Percentiles rank a stretch among this genome's conserved stretches.
phyloP scores from a whole-genome alignment of 2,888 invertebrate species.

The Eupithecia inturbata region DNA sequence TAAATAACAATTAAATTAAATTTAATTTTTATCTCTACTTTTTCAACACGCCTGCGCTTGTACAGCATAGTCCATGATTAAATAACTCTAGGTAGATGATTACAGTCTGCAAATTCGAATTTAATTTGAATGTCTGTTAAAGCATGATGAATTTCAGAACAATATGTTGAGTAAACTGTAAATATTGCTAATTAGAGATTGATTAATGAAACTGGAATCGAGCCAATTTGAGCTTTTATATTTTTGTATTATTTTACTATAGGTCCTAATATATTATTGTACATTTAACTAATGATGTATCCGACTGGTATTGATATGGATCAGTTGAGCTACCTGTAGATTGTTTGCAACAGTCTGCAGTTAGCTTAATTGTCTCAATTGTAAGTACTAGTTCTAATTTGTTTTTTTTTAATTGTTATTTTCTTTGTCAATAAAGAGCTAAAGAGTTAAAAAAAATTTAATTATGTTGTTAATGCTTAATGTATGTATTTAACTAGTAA shows the following conservation, averaged over 20 bases:
- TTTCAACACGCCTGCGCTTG: neutral
- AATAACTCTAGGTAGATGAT: conserved; percentile 48
- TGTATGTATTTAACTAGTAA: too few species aligned
- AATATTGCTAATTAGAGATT: conserved; percentile 42
- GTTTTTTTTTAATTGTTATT: too few species aligned
- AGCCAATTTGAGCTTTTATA: conserved; percentile 7
- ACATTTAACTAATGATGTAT: neutral
- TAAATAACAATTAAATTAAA: too few species aligned
- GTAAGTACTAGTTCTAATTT: too few species aligned
- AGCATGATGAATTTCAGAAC: conserved; percentile 37
- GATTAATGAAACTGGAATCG: conserved; percentile 31
- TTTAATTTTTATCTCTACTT: too few species aligned
- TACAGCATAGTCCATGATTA: neutral
- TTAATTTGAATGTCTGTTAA: conserved; percentile 35
- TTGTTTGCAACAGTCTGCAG: too few species aligned
- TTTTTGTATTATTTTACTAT: neutral
- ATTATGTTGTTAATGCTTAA: too few species aligned
- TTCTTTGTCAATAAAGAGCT: too few species aligned
- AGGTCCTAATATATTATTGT: conserved; percentile 2
- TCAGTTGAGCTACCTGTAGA: too few species aligned
- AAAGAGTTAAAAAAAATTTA: too few species aligned
- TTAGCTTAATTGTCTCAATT: too few species aligned
- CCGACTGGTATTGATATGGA: too few species aligned
- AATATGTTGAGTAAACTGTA: conserved; percentile 31
- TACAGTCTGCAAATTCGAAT: conserved; percentile 52